Conservation (phyloP, 2,888 invertebrate genomes). For the Lissocephala sabroskyi region DNA sequence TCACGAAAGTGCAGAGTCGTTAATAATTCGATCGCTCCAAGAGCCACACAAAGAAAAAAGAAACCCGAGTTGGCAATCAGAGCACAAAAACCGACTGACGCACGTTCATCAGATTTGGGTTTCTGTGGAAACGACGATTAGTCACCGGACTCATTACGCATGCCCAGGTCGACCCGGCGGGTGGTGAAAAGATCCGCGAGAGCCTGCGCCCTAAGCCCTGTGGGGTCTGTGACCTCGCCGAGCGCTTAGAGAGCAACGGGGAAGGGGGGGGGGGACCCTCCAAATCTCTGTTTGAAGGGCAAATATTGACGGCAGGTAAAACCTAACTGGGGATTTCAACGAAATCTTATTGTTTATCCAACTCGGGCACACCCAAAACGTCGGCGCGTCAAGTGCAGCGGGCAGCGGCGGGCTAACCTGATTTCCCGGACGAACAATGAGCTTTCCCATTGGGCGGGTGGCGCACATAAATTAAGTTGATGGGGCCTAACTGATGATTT, state of each 20-base stretch:
- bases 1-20: too few species aligned
- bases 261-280: too few species aligned
- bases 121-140: constrained; percentile 33
- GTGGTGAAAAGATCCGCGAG: too few species aligned
- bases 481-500: too few species aligned
- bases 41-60: not conserved
- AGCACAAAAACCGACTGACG: too few species aligned
- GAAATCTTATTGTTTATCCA: constrained; percentile 1
- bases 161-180: too few species aligned
- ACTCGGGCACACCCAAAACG: constrained; percentile 6
- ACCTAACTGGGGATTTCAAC: constrained; percentile 1
- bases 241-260: too few species aligned
- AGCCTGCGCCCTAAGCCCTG: too few species aligned
- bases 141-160: constrained; percentile 29
- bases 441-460: not conserved
- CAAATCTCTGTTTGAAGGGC: not conserved
- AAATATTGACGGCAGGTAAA: constrained; percentile 4
- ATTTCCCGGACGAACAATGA: too few species aligned
- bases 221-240: too few species aligned
- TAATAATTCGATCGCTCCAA: too few species aligned
- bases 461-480: not conserved
- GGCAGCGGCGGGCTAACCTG: not conserved
- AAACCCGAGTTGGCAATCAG: too few species aligned
- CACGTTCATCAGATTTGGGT: constrained; percentile 40
- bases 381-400: constrained; percentile 19